Percentiles rank a stretch among this genome's conserved stretches.
Evolutionary conservation across 2,888 invertebrate species (phyloP).

Genomic region (Parnassius glacialis): DNA sequence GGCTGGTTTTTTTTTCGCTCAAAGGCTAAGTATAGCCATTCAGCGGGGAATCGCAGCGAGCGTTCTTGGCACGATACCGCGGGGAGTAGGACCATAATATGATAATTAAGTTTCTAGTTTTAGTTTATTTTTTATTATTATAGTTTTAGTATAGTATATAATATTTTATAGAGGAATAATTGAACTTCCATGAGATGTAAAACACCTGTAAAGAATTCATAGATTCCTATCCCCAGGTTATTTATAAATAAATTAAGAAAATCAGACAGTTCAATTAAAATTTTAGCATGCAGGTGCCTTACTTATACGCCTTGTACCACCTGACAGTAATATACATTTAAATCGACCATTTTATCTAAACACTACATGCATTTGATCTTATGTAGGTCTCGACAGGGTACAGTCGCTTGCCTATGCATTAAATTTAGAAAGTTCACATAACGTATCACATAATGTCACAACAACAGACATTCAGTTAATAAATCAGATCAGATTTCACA

Average conservation of each 20-base stretch:
- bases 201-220: too few species aligned
- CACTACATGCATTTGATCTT: constrained; percentile 9
- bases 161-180: too few species aligned
- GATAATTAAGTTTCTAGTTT: too few species aligned
- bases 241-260: neutral
- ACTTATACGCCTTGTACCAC: constrained; percentile 6
- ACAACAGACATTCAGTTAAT: constrained; percentile 1
- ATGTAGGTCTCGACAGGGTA: constrained; percentile 12
- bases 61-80: too few species aligned
- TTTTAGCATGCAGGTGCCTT: constrained; percentile 15
- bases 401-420: constrained; percentile 1
- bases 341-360: constrained; percentile 20
- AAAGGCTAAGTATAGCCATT: too few species aligned
- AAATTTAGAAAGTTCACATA: constrained; percentile 19
- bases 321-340: constrained; percentile 15
- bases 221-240: too few species aligned
- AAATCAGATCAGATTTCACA: neutral
- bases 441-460: constrained; percentile 11
- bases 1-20: too few species aligned
- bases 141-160: too few species aligned
- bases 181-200: too few species aligned
- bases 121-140: too few species aligned
- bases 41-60: too few species aligned
- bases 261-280: constrained; percentile 10
- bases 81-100: too few species aligned